Conservation (phyloP, 1,140 invertebrate species). For the Chelonus insularis region DNA sequence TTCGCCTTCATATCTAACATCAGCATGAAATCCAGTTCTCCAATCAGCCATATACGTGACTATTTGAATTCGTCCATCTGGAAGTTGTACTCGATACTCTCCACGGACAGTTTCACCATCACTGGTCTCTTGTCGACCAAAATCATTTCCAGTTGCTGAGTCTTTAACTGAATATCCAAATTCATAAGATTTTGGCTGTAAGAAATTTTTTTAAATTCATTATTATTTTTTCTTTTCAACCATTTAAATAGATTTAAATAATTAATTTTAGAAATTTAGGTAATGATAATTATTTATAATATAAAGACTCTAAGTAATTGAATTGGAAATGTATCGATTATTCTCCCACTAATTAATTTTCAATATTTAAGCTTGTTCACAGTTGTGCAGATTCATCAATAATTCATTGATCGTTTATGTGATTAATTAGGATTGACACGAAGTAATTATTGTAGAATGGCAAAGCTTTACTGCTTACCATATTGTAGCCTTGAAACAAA, state of each 20-base stretch:
- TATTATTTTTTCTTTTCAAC: not conserved
- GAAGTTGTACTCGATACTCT: conserved; percentile 74
- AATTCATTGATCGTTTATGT: conserved; percentile 21
- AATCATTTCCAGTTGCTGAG: conserved; percentile 72
- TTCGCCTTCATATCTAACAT: conserved; percentile 75
- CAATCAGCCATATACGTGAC: conserved; percentile 80
- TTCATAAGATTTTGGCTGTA: conserved; percentile 76
- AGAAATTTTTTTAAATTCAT: conserved; percentile 7
- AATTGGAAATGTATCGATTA: not conserved
- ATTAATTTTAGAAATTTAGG: too few species aligned
- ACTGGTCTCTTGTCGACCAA: conserved; percentile 69
- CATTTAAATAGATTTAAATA: not conserved
- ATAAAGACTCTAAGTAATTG: not conserved
- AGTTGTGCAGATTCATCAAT: conserved; percentile 16
- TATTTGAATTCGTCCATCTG: conserved; percentile 72
- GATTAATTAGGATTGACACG: conserved; percentile 20
- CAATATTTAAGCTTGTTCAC: conserved; percentile 1
- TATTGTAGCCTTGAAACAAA: conserved; percentile 2
- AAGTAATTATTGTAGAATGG: conserved; percentile 19
- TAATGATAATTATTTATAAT: too few species aligned
- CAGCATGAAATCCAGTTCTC: conserved; percentile 78
- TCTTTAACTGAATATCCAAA: conserved; percentile 80
- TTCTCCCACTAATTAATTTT: conserved; percentile 19
- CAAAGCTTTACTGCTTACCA: not conserved
- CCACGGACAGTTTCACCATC: conserved; percentile 73